Evolutionary conservation across 2,888 invertebrate genomes (phyloP).

Genomic region (Gibbula magus): DNA sequence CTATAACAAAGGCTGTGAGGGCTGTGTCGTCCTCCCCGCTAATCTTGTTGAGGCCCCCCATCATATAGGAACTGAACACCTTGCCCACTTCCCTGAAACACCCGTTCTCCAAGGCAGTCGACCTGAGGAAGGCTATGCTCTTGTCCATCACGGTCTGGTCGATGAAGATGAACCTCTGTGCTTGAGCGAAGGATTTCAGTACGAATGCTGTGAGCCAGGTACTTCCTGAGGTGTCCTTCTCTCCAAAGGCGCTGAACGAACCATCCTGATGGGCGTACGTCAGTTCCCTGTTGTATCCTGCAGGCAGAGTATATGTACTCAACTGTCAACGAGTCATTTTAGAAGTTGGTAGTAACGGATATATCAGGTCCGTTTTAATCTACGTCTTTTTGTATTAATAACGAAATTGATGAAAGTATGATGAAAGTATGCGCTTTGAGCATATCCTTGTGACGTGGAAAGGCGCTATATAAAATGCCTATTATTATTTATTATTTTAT

Average conservation of each 20-base stretch:
- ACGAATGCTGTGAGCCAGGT: slow-evolving; percentile 84
- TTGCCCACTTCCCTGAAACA: slow-evolving; percentile 82
- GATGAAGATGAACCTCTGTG: slow-evolving; percentile 76
- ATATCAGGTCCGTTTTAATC: neutral
- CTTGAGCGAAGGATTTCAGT: slow-evolving; percentile 83
- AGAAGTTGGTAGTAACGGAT: neutral
- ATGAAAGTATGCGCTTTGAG: too few species aligned
- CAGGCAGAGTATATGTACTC: neutral
- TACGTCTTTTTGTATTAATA: too few species aligned
- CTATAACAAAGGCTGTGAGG: slow-evolving; percentile 69
- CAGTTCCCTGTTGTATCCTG: slow-evolving; percentile 91
- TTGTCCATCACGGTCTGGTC: slow-evolving; percentile 77
- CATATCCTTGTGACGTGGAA: too few species aligned
- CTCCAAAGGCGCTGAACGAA: slow-evolving; percentile 74
- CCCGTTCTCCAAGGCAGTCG: slow-evolving; percentile 84
- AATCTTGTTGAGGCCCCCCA: slow-evolving; percentile 63
- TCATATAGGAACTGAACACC: slow-evolving; percentile 65
- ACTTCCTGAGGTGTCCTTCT: slow-evolving; percentile 60
- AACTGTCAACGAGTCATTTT: neutral
- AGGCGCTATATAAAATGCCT: too few species aligned
- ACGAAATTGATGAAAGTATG: too few species aligned
- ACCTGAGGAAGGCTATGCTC: slow-evolving; percentile 59
- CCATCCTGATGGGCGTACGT: slow-evolving; percentile 82
- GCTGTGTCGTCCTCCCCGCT: slow-evolving; percentile 48
- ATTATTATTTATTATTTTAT: too few species aligned